Percentiles rank a stretch among this genome's conserved stretches.
phyloP scores from a whole-genome alignment of 2,113 vertebrate species.

The Progne subis region DNA sequence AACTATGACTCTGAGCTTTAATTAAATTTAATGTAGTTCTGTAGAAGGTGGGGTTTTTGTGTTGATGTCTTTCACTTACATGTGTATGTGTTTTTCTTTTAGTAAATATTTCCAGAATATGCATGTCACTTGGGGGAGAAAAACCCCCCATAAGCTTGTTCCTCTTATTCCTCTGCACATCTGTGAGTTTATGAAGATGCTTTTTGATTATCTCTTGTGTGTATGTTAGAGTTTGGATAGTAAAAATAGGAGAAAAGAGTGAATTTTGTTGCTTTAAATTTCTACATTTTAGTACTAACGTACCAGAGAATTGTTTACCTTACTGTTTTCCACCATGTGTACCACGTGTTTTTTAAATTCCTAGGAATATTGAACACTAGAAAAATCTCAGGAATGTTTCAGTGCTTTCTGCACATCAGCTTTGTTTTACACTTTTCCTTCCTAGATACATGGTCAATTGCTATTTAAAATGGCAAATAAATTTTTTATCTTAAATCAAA shows the following conservation, averaged over 20 bases:
- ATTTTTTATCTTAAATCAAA: neutral
- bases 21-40: neutral
- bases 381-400: neutral
- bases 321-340: neutral
- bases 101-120: neutral
- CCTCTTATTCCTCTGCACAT: neutral
- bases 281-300: neutral
- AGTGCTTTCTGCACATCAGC: neutral
- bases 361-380: neutral
- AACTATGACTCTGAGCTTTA: neutral
- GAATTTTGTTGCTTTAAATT: neutral
- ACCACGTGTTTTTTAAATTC: neutral
- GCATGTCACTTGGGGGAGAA: neutral
- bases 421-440: neutral
- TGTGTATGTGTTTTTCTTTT: neutral
- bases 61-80: neutral
- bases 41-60: neutral
- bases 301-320: neutral
- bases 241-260: neutral
- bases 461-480: neutral
- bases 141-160: accelerated
- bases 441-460: neutral
- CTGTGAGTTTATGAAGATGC: neutral
- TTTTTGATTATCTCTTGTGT: neutral
- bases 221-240: neutral